Conservation (phyloP, 2,113 vertebrate species). For the Ameiurus melas region DNA sequence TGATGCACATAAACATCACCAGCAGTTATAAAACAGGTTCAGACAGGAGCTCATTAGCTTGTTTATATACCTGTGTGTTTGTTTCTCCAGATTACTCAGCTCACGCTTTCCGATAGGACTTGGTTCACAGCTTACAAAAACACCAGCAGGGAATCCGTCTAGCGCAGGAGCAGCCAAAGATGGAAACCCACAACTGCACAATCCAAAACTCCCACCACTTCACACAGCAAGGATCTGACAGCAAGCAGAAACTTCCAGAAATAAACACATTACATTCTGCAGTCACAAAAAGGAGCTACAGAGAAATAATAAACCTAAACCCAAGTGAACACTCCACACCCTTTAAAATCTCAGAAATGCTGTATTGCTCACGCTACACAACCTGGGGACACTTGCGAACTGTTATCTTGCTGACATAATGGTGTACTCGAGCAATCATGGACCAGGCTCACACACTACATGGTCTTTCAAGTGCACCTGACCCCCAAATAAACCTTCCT, state of each 20-base stretch:
- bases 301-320: neutral
- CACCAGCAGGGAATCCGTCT: slow-evolving; percentile 49
- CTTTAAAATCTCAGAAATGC: too few species aligned
- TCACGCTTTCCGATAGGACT: slow-evolving; percentile 51
- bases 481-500: neutral
- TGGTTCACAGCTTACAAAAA: slow-evolving; percentile 52
- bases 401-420: too few species aligned
- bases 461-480: neutral
- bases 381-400: too few species aligned
- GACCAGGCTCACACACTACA: neutral
- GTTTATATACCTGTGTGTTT: slow-evolving; percentile 33
- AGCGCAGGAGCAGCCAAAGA: slow-evolving; percentile 52
- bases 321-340: neutral
- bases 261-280: neutral
- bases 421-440: too few species aligned
- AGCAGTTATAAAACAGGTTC: slow-evolving; percentile 33
- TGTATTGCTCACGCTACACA: too few species aligned
- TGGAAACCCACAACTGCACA: slow-evolving; percentile 32
- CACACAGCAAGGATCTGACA: neutral
- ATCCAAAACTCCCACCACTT: neutral
- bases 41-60: slow-evolving; percentile 32
- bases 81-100: slow-evolving; percentile 51
- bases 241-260: slow-evolving; percentile 24
- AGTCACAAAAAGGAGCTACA: too few species aligned
- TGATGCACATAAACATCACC: slow-evolving; percentile 21